Conservation (phyloP, 1,140 invertebrate genomes). For the Oppia nitens region DNA sequence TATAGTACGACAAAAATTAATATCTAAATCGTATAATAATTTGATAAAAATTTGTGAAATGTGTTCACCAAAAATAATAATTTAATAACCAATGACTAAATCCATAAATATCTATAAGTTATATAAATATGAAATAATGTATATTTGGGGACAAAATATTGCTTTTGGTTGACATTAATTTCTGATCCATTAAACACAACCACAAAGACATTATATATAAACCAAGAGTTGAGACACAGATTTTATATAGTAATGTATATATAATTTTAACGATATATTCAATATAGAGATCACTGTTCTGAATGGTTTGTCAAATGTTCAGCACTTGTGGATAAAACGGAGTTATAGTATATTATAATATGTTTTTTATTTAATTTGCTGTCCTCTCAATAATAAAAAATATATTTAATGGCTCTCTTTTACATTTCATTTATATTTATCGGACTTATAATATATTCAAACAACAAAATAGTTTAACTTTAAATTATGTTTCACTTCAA, state of each 20-base stretch:
- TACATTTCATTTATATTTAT: too few species aligned
- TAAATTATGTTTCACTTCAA: too few species aligned
- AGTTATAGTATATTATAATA: neutral
- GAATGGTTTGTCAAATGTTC: too few species aligned
- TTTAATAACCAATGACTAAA: neutral
- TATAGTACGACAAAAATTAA: too few species aligned
- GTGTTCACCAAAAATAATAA: neutral
- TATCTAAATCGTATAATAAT: neutral
- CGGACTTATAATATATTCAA: too few species aligned
- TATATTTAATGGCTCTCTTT: neutral
- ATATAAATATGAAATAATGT: neutral
- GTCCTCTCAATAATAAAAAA: neutral
- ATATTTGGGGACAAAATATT: too few species aligned
- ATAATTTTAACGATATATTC: neutral
- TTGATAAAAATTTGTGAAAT: neutral
- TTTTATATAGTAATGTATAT: neutral
- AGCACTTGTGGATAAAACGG: too few species aligned
- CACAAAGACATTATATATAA: neutral
- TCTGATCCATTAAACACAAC: conserved; percentile 10
- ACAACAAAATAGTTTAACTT: too few species aligned
- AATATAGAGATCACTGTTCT: too few species aligned
- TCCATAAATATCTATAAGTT: neutral
- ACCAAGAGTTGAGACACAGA: too few species aligned
- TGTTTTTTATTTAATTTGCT: neutral
- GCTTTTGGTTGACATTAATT: neutral